Conservation (phyloP, 2,888 invertebrate genomes). For the Lingula anatina region DNA sequence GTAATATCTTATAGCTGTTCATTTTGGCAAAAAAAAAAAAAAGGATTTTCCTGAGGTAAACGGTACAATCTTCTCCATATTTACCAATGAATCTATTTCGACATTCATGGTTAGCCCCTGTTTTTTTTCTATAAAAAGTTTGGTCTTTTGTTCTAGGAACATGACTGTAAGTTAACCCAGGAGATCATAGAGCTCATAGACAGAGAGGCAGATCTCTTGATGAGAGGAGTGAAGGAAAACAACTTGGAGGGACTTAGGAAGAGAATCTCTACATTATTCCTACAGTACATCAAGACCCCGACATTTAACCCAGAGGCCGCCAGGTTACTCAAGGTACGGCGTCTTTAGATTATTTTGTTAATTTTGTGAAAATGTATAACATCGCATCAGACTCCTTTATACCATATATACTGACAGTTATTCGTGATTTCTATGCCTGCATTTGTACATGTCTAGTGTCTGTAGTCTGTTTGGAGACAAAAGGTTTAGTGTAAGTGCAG, state of each 20-base stretch:
- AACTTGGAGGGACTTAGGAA: slow-evolving; percentile 65
- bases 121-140: too few relatives aligned
- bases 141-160: slow-evolving; percentile 38
- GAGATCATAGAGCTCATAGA: slow-evolving; percentile 63
- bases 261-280: slow-evolving; percentile 60
- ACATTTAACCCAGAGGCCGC: slow-evolving; percentile 53
- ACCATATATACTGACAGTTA: too few relatives aligned
- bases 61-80: too few relatives aligned
- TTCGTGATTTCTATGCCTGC: too few relatives aligned
- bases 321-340: slow-evolving; percentile 43
- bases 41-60: too few relatives aligned
- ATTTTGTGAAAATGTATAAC: neutral
- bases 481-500: too few relatives aligned
- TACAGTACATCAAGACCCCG: slow-evolving; percentile 54
- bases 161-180: slow-evolving; percentile 52
- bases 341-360: neutral
- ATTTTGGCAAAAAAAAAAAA: too few relatives aligned
- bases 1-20: too few relatives aligned
- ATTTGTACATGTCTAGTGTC: too few relatives aligned
- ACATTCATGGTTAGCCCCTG: too few relatives aligned
- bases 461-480: too few relatives aligned
- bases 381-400: neutral
- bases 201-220: slow-evolving; percentile 67
- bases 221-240: slow-evolving; percentile 60
- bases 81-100: too few relatives aligned